Base-by-base conservation (phyloP, 2,797 vertebrate species). In the Lateolabrax maculatus region DNA sequence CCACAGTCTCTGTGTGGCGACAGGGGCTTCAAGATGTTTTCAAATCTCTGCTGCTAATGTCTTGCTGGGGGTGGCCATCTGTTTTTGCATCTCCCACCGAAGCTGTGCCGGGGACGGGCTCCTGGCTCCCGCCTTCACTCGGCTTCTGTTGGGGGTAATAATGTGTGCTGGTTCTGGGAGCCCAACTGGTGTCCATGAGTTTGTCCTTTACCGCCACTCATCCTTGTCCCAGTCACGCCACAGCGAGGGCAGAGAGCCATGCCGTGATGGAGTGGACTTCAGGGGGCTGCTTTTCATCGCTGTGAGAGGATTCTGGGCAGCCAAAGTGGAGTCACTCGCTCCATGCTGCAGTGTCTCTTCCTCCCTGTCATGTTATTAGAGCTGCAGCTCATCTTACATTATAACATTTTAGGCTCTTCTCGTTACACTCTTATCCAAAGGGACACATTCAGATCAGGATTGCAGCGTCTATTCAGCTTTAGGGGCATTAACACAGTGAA, bases 31-130 rank as follows among this genome's bases (percentile, higher is more conserved):
- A 95, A 95, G 93, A 95, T 95, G 94, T 94, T 95, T 94, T 92
- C 89, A 90, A 87, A 91, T 92, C 92, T 94, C 90, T 53, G 88
- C 92, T 76, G 88, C 94, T 93, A 90, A 94, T 93, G 93, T 95
- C 93, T 93, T 92, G 92, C 93, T 93, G 93, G 89, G 94, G 93
- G 82, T 84, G 89, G 90, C 95, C 94, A 95, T 95, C 95, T 95
- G 94, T 91, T 93, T 94, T 81, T 79, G 84, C 85, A 76, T 89
- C 91, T 91, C 94, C 92, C 93, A 89, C 66, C 83, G 82, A 86
- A 84, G 86, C 86, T 62, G 83, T 66, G 86, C 84, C 83, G 69
- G 75, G 72, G 84, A 79, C 71, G 55, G 78, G 77, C 82, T 89
- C 83, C 86, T 89, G 89, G 87, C 89, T 79, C 75, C 80, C 8